Evolutionary conservation across 2,888 invertebrate species (phyloP).

Genomic region (Heliconius ismenius): DNA sequence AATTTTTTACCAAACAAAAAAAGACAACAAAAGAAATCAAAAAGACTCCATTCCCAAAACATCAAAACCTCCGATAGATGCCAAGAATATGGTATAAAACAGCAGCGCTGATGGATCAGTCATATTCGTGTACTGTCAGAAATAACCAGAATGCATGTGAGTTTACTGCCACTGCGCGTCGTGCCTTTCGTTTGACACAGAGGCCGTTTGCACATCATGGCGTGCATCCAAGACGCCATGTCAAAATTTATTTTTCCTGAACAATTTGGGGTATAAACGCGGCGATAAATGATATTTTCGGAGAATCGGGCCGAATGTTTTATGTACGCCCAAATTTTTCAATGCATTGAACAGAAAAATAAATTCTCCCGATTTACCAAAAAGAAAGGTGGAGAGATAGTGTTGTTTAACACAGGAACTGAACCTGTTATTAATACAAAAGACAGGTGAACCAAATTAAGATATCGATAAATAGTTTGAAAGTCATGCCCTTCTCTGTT

Average conservation of each 20-base stretch:
- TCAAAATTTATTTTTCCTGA: slow-evolving; percentile 21
- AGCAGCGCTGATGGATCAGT: slow-evolving; percentile 1
- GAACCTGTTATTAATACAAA: not conserved
- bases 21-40: slow-evolving; percentile 1
- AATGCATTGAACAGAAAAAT: not conserved
- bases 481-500: not conserved
- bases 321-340: not conserved
- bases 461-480: not conserved
- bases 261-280: slow-evolving; percentile 7
- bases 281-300: slow-evolving; percentile 18
- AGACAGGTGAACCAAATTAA: not conserved
- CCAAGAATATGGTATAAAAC: not conserved
- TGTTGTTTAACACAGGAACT: not conserved
- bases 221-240: slow-evolving; percentile 54
- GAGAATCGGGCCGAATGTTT: not conserved
- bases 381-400: not conserved
- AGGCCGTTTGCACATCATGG: slow-evolving; percentile 67
- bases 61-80: not conserved
- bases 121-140: slow-evolving; percentile 6
- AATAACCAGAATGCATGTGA: slow-evolving; percentile 8
- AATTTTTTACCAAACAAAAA: not conserved
- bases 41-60: not conserved
- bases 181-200: slow-evolving; percentile 66
- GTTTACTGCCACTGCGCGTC: slow-evolving; percentile 46
- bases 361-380: not conserved